phyloP scores from a whole-genome alignment of 2,113 vertebrate genomes.

The Fulmarus glacialis region DNA sequence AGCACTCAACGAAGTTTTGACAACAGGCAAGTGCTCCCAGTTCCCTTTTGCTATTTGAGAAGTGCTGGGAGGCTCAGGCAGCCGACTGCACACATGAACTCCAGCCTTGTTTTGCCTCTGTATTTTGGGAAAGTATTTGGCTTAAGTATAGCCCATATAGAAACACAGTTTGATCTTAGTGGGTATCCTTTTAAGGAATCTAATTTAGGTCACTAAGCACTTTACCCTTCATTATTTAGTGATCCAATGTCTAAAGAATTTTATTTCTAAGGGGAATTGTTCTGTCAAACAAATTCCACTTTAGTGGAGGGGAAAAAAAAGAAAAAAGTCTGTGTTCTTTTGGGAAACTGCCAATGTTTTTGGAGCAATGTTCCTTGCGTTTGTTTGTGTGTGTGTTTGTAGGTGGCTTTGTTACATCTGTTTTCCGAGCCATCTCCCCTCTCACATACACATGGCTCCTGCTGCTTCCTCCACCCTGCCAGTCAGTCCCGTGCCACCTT shows the following conservation, averaged over 20 bases:
- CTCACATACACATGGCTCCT: neutral
- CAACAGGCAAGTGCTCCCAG: rapidly evolving
- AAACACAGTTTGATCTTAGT: neutral
- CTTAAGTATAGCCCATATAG: neutral
- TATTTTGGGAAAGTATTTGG: neutral
- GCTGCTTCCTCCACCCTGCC: neutral
- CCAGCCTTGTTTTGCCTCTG: neutral
- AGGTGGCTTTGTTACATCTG: neutral
- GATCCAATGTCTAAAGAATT: neutral
- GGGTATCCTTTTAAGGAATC: neutral
- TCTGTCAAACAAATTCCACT: neutral
- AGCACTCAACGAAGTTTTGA: rapidly evolving
- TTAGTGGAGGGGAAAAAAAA: neutral
- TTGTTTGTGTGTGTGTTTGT: neutral
- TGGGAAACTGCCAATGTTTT: neutral
- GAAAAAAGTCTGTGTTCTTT: neutral
- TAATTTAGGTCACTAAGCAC: neutral
- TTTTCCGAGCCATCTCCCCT: neutral
- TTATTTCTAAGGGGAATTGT: neutral
- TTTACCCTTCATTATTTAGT: neutral
- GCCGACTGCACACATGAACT: rapidly evolving
- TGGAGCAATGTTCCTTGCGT: neutral
- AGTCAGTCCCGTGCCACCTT: neutral
- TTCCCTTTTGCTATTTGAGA: neutral
- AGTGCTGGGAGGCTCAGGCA: rapidly evolving